These are phyloP conservation scores for Toxotes jaculatrix DNA, from an alignment of 2,113 vertebrate genomes.

Conservation along the genomic window DNA sequence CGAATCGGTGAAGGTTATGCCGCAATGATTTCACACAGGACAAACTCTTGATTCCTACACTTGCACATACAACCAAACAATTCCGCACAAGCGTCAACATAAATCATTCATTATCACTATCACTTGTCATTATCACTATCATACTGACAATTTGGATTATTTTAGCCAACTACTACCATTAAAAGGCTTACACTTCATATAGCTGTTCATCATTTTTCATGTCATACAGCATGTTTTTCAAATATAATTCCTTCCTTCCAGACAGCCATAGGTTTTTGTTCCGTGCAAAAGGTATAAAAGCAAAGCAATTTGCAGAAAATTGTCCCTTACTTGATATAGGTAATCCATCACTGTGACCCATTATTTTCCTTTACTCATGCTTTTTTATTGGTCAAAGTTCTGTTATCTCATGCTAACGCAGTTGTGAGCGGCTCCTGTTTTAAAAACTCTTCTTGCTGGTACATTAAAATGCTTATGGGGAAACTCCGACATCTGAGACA, in stretches of 20 bases:
- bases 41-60: not conserved
- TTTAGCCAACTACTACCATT: not conserved
- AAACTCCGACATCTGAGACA: conserved; percentile 31
- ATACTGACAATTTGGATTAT: not conserved
- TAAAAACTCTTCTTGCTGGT: not conserved
- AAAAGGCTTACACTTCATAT: not conserved
- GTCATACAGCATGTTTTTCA: not conserved
- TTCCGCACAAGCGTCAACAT: not conserved
- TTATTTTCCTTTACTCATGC: not conserved
- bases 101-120: not conserved
- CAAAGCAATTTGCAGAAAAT: not conserved
- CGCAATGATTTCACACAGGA: not conserved
- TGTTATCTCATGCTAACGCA: not conserved
- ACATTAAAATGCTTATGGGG: not conserved
- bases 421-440: not conserved
- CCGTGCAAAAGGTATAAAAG: not conserved
- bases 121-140: not conserved
- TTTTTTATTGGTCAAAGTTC: conserved; percentile 14
- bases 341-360: conserved; percentile 5
- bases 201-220: not conserved
- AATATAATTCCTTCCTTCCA: not conserved
- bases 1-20: not conserved
- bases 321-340: conserved; percentile 7
- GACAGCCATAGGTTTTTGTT: not conserved
- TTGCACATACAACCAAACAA: not conserved